Evolutionary conservation across 1,140 invertebrate species (phyloP).

Genomic region (Hestina assimilis): DNA sequence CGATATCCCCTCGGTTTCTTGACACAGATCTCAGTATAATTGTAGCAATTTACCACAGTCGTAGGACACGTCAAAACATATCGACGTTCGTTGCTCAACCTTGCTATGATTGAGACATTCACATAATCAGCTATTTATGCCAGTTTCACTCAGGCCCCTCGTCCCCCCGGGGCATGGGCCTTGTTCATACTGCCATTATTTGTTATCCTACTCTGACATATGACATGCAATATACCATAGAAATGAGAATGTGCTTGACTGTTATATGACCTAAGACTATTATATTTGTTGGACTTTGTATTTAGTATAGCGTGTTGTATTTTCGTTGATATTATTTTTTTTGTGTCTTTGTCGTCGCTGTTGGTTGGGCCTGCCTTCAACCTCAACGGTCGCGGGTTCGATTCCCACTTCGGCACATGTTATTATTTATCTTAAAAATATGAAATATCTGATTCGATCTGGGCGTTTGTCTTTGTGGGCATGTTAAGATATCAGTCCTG

Average conservation of each 20-base stretch:
- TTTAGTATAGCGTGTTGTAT: too few relatives aligned
- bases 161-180: slow-evolving; percentile 38
- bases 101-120: slow-evolving; percentile 60
- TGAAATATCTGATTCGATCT: too few relatives aligned
- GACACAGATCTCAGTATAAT: slow-evolving; percentile 67
- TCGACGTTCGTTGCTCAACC: slow-evolving; percentile 55
- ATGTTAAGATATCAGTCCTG: too few relatives aligned
- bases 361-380: too few relatives aligned
- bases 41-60: slow-evolving; percentile 56
- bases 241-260: slow-evolving; percentile 27
- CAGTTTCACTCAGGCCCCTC: slow-evolving; percentile 41
- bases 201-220: slow-evolving; percentile 27
- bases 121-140: slow-evolving; percentile 61
- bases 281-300: too few relatives aligned
- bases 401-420: too few relatives aligned
- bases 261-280: too few relatives aligned
- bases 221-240: slow-evolving; percentile 28
- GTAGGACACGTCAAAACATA: slow-evolving; percentile 65
- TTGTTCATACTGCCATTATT: slow-evolving; percentile 26
- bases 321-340: too few relatives aligned
- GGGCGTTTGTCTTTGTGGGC: too few relatives aligned
- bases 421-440: too few relatives aligned
- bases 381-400: too few relatives aligned
- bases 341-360: too few relatives aligned
- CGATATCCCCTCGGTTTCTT: slow-evolving; percentile 41